Evolutionary conservation across 1,140 invertebrate genomes (phyloP).

Genomic region (Tenebrio molitor): DNA sequence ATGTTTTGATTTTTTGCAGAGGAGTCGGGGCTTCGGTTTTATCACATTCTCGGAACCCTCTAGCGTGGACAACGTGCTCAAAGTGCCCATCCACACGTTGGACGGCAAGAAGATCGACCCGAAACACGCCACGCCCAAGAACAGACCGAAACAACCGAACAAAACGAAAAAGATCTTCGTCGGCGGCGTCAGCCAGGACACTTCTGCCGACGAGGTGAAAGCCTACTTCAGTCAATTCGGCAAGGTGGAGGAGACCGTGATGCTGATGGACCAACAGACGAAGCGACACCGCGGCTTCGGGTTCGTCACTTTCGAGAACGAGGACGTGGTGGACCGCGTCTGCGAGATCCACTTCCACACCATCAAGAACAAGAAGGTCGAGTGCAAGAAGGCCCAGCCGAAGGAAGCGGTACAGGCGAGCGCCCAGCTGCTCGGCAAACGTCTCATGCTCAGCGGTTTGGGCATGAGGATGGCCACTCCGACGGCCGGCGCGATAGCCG

Average conservation of each 20-base stretch:
- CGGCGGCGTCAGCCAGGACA: conserved; percentile 92
- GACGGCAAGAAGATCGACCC: conserved; percentile 96
- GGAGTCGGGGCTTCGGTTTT: conserved; percentile 93
- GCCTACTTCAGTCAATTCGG: conserved; percentile 93
- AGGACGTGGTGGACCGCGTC: conserved; percentile 91
- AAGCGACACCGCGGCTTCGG: conserved; percentile 92
- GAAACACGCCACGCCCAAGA: conserved; percentile 93
- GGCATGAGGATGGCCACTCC: conserved; percentile 75
- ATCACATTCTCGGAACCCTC: conserved; percentile 92
- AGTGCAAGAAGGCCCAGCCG: conserved; percentile 93
- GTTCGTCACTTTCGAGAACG: conserved; percentile 93
- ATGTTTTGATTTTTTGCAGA: conserved; percentile 72
- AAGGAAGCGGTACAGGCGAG: conserved; percentile 87
- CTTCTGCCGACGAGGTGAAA: conserved; percentile 91
- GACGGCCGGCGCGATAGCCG: conserved; percentile 70
- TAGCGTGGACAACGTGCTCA: conserved; percentile 90
- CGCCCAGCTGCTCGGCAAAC: conserved; percentile 79
- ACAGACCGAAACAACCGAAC: conserved; percentile 86
- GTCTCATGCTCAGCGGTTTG: conserved; percentile 78
- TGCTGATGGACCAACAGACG: conserved; percentile 96
- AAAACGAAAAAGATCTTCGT: conserved; percentile 95
- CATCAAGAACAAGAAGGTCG: conserved; percentile 94
- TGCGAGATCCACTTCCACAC: conserved; percentile 94
- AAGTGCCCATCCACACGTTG: conserved; percentile 90
- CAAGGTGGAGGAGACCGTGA: conserved; percentile 92